Evolutionary conservation across 1,140 invertebrate species (phyloP).

Genomic region (Carposina sasakii): DNA sequence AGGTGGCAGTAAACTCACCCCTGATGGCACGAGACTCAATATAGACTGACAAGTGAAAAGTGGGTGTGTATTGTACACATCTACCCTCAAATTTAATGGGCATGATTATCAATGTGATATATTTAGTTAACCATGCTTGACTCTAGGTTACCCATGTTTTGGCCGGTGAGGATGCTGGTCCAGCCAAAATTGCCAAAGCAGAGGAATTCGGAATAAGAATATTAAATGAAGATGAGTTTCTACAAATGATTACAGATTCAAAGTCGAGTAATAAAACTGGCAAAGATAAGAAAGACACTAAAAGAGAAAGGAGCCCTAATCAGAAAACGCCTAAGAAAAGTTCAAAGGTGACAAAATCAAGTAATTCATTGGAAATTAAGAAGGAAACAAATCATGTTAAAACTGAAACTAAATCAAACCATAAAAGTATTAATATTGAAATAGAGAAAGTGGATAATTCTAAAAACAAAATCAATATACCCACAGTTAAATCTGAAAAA

Average conservation of each 20-base stretch:
- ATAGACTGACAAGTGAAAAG: no score
- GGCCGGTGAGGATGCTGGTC: constrained; percentile 88
- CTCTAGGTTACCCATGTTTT: constrained; percentile 85
- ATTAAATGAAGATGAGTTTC: constrained; percentile 87
- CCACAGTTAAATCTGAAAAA: no score
- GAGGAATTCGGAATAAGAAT: constrained; percentile 79
- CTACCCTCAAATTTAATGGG: no score
- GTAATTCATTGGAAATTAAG: not conserved
- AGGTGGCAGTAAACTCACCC: no score
- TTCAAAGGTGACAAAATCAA: constrained; percentile 2
- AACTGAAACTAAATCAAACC: no score
- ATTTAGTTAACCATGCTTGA: no score
- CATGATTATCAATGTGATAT: no score
- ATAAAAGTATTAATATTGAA: no score
- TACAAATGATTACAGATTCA: constrained; percentile 80
- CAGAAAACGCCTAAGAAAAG: constrained; percentile 16
- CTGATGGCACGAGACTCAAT: no score
- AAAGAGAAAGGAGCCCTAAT: constrained; percentile 23
- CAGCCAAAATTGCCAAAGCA: constrained; percentile 87
- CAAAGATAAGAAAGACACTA: constrained; percentile 12
- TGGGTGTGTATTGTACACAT: no score
- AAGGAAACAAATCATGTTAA: not conserved
- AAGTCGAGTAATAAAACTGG: constrained; percentile 15
- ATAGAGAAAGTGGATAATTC: no score
- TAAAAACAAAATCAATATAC: no score